These are phyloP conservation scores for Melospiza georgiana DNA, from an alignment of 2,113 vertebrate genomes.

Conservation along the genomic window DNA sequence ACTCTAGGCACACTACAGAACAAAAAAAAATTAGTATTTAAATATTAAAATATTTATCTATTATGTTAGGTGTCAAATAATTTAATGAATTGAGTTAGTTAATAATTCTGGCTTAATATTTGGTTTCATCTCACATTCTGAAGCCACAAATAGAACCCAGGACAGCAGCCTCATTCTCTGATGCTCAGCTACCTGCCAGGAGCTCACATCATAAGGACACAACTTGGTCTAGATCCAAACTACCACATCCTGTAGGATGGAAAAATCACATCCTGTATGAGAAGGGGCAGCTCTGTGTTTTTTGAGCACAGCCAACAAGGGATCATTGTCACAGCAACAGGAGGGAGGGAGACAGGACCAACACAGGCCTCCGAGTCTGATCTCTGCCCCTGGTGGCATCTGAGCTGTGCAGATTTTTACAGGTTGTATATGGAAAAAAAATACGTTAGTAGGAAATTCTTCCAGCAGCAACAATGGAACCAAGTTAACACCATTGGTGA, in stretches of 20 bases:
- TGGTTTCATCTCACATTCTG: not conserved
- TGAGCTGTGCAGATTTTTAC: not conserved
- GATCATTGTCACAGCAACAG: not conserved
- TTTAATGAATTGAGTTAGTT: not conserved
- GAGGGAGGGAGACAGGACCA: not conserved
- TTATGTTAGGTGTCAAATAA: not conserved
- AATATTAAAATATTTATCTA: not conserved
- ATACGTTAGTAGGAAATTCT: not conserved
- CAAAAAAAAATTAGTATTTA: rapidly evolving
- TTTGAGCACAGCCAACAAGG: not conserved
- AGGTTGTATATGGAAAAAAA: not conserved
- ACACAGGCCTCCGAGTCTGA: rapidly evolving
- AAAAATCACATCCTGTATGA: not conserved
- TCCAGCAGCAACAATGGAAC: not conserved
- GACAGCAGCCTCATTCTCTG: not conserved
- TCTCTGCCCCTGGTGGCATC: not conserved
- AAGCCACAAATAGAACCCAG: not conserved
- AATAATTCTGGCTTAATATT: not conserved
- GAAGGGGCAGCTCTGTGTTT: not conserved
- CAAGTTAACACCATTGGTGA: not conserved
- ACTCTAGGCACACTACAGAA: rapidly evolving
- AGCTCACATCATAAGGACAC: not conserved
- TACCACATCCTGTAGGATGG: rapidly evolving
- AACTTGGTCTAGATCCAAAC: not conserved
- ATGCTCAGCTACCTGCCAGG: not conserved